These are phyloP conservation scores for Ptychochromis oligacanthus DNA, from an alignment of 2,113 vertebrate species.

Conservation along the genomic window DNA sequence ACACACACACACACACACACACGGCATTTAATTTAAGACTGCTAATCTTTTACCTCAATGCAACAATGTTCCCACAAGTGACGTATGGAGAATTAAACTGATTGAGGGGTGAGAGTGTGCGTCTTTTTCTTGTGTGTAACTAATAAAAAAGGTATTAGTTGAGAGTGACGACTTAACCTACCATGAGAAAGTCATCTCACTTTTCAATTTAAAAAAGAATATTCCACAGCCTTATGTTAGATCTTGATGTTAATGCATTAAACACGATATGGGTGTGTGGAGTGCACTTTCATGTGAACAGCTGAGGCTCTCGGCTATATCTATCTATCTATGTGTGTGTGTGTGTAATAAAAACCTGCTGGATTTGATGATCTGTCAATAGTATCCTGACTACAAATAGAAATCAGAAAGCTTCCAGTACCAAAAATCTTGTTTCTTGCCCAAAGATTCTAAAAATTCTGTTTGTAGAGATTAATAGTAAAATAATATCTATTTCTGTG, in stretches of 20 bases:
- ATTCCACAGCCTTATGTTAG: neutral
- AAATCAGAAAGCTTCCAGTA: no score
- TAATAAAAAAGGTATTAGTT: conserved; percentile 66
- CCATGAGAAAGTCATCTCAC: conserved; percentile 3
- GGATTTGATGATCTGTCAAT: no score
- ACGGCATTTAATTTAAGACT: conserved; percentile 39
- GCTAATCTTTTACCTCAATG: conserved; percentile 25
- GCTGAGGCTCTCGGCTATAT: no score
- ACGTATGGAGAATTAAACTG: neutral
- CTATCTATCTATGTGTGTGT: no score
- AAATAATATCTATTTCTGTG: no score
- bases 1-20: neutral
- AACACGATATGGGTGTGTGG: neutral
- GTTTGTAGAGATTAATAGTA: no score
- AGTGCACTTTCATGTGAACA: conserved; percentile 23
- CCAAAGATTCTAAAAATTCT: no score
- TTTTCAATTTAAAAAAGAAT: conserved; percentile 27
- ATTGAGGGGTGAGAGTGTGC: neutral
- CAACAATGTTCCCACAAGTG: conserved; percentile 3
- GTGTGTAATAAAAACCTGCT: no score
- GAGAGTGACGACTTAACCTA: conserved; percentile 13
- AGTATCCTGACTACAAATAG: no score
- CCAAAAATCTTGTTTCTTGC: no score
- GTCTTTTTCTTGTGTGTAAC: neutral
- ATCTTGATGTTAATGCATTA: neutral